A percentile compares a stretch with the other conserved stretches of the same genome.
These are phyloP conservation scores for Bungarus multicinctus DNA, from an alignment of 2,113 vertebrate species.

Conservation along the genomic window DNA sequence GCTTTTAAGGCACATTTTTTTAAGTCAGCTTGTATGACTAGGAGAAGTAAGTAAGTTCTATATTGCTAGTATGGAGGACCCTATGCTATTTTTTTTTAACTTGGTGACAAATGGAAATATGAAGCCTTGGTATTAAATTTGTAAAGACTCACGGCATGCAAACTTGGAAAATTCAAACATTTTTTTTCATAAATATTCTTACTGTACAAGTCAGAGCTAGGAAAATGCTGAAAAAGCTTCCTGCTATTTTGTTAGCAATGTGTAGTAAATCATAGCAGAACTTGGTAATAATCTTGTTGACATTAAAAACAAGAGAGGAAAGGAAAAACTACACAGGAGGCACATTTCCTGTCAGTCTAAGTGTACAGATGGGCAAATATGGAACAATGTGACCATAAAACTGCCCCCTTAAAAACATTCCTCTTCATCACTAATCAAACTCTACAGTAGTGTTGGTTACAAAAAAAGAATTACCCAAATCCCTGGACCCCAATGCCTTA, in stretches of 20 bases:
- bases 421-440: conserved; percentile 45
- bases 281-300: conserved; percentile 36
- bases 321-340: conserved; percentile 7
- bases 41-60: not conserved
- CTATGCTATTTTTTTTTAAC: not conserved
- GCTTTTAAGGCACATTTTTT: not conserved
- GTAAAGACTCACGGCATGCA: not conserved
- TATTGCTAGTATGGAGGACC: not conserved
- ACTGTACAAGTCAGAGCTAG: conserved; percentile 1
- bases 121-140: not conserved
- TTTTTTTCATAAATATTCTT: conserved; percentile 12
- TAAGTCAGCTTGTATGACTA: not conserved
- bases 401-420: conserved; percentile 21
- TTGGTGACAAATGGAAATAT: not conserved
- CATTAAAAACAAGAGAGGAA: conserved; percentile 31
- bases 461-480: conserved; percentile 25
- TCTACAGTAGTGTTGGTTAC: conserved; percentile 9
- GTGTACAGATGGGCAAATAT: conserved; percentile 21
- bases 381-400: conserved; percentile 36
- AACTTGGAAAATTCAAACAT: conserved; percentile 5
- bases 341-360: conserved; percentile 32
- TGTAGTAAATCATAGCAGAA: conserved; percentile 40
- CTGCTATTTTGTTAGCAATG: conserved; percentile 24
- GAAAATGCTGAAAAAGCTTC: conserved; percentile 21
- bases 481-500: not conserved